Evolutionary conservation across 1,140 invertebrate species (phyloP).

Genomic region (Formica selysi): DNA sequence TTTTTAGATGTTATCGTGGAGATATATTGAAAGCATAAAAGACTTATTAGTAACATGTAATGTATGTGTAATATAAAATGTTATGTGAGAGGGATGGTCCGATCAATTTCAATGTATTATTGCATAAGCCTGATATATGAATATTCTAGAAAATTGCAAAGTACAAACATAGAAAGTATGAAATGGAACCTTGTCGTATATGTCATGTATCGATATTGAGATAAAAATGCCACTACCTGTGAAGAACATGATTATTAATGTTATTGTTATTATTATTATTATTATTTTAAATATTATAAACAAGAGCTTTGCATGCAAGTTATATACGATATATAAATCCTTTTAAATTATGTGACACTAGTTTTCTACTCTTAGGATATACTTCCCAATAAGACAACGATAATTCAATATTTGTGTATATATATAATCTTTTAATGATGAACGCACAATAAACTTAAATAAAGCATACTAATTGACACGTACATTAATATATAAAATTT

Average conservation of each 20-base stretch:
- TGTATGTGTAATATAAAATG: constrained; percentile 20
- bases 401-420: constrained; percentile 17
- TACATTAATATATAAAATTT: constrained; percentile 9
- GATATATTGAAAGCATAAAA: not conserved
- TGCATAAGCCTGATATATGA: not conserved
- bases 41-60: not conserved
- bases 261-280: not conserved
- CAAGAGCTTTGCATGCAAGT: not conserved
- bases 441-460: constrained; percentile 40
- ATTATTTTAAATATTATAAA: not conserved
- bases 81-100: not conserved
- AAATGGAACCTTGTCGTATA: not conserved
- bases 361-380: not conserved
- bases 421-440: constrained; percentile 11
- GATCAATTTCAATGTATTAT: constrained; percentile 2
- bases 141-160: constrained; percentile 28
- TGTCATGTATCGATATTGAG: not conserved
- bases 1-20: not conserved
- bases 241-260: constrained; percentile 2
- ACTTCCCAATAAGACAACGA: not conserved
- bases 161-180: constrained; percentile 52
- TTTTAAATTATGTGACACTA: not conserved
- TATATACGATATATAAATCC: not conserved
- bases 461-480: not conserved
- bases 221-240: not conserved